Percentiles rank a stretch among this genome's conserved stretches.
Evolutionary conservation across 2,797 vertebrate genomes (phyloP).

Genomic region (Enteromius viviparus): DNA sequence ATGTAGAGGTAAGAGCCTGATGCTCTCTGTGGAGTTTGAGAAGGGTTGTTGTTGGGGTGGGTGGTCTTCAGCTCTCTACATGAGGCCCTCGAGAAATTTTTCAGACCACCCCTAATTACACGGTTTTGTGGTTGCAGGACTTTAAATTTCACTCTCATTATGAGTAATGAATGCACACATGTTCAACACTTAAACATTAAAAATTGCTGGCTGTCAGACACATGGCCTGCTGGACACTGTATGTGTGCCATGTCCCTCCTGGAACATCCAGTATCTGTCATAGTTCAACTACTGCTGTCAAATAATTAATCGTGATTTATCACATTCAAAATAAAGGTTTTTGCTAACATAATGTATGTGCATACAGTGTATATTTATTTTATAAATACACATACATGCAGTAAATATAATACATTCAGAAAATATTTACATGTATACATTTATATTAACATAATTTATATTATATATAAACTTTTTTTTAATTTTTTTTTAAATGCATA

Average conservation of each 20-base stretch:
- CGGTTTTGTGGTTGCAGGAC: slow-evolving; percentile 25
- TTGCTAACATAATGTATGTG: too few species aligned
- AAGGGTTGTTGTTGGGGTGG: slow-evolving; percentile 23
- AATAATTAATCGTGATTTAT: too few species aligned
- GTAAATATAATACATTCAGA: too few species aligned
- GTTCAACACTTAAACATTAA: background rate
- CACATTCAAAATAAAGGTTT: too few species aligned
- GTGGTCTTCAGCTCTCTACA: slow-evolving; percentile 40
- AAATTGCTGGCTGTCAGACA: background rate
- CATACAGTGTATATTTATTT: too few species aligned
- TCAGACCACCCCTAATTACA: slow-evolving; percentile 29
- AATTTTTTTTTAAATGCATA: too few species aligned
- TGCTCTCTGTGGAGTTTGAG: slow-evolving; percentile 11
- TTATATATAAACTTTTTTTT: too few species aligned
- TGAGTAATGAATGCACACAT: slow-evolving; percentile 1
- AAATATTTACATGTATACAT: too few species aligned
- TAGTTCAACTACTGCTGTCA: too few species aligned
- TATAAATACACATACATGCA: too few species aligned
- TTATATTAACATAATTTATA: too few species aligned
- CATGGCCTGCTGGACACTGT: background rate
- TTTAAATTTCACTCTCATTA: slow-evolving; percentile 10
- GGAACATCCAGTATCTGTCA: background rate
- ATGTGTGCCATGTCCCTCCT: background rate
- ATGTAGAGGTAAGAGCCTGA: slow-evolving; percentile 25
- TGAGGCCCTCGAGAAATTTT: slow-evolving; percentile 12